Evolutionary conservation across 2,888 invertebrate genomes (phyloP), one percentile per base, ranked within the genome.

Genomic region (Hirtodrosophila alboralis): DNA sequence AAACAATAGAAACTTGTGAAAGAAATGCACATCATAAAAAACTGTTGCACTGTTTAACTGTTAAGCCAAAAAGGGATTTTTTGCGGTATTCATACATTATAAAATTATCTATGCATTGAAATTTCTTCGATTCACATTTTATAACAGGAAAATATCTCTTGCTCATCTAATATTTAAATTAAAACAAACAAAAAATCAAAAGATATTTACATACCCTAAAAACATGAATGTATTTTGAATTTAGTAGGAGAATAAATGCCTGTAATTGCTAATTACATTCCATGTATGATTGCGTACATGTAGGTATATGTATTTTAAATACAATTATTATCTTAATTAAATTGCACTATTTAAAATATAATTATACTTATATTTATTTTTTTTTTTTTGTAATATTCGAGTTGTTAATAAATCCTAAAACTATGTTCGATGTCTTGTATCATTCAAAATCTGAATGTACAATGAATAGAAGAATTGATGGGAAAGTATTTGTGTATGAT

Each of bases 361-460:
- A 47, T 45, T 47, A 51, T 36, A 44, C 6, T n/a, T 16, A 23
- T 53, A 28, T 4, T 34, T 13, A 4, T 52, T 30, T 38, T 48
- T 30, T 18, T 45, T 57, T 48, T 52, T 47, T 58, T 58, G 12
- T 23, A 12, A 63, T 51, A 49, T 63, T 64, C 49, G 33, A 40
- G 64, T 69, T 70, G 49, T 62, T 67, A 69, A 54, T 37, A 54
- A 62, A 62, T 33, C 23, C 63, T 47, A n/a, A 41, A 62, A 62
- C 56, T 54, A 49, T 56, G 56, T 66, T 70, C 26, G 47, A 49
- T 33, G 33, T 65, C 38, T 69, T 69, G 23, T 9, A 62, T 45
- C 36, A 45, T 51, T 56, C 62, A 68, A 68, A 48, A 44, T 23
- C 23, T 23, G 4, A 23, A 4, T 23, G 23, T 23, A 23, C 6